A percentile compares a stretch with the other conserved stretches of the same genome.
Conservation (phyloP, 2,113 vertebrate species). For the Oryzias woworae region DNA sequence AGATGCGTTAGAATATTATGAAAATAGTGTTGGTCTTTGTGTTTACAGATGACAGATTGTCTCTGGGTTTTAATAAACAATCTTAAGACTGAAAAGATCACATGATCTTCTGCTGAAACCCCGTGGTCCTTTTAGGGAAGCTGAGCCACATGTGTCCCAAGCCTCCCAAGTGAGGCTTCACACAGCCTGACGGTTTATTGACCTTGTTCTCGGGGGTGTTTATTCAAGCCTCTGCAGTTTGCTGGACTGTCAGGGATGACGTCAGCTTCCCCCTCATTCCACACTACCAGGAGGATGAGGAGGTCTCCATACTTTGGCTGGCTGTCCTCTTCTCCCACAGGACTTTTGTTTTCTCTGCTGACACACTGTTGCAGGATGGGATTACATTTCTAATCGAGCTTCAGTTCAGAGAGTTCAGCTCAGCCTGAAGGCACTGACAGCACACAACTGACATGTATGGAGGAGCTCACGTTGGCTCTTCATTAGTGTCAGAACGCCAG, state of each 20-base stretch:
- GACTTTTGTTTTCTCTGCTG: slow-evolving; percentile 25
- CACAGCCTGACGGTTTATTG: slow-evolving; percentile 21
- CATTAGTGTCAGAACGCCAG: slow-evolving; percentile 35
- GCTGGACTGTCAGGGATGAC: slow-evolving; percentile 57
- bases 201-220: slow-evolving; percentile 13
- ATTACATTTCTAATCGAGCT: slow-evolving; percentile 38
- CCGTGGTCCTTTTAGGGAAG: slow-evolving; percentile 8
- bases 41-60: no score
- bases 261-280: slow-evolving; percentile 11
- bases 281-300: slow-evolving; percentile 10
- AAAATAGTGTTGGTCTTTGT: no score
- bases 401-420: slow-evolving; percentile 23
- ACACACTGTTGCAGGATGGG: slow-evolving; percentile 43
- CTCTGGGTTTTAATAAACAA: no score
- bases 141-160: slow-evolving; percentile 37
- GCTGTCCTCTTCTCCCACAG: slow-evolving; percentile 24
- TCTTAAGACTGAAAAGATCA: no score
- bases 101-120: no score
- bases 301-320: slow-evolving; percentile 38
- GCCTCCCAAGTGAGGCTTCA: not conserved
- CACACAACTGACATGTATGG: slow-evolving; percentile 31
- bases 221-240: slow-evolving; percentile 27
- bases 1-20: no score
- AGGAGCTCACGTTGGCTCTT: slow-evolving; percentile 49
- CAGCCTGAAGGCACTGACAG: slow-evolving; percentile 36